Percentiles rank a stretch among this genome's conserved stretches.
Conservation (phyloP, 2,888 invertebrate genomes). For the Cosmorhoe ocellata region DNA sequence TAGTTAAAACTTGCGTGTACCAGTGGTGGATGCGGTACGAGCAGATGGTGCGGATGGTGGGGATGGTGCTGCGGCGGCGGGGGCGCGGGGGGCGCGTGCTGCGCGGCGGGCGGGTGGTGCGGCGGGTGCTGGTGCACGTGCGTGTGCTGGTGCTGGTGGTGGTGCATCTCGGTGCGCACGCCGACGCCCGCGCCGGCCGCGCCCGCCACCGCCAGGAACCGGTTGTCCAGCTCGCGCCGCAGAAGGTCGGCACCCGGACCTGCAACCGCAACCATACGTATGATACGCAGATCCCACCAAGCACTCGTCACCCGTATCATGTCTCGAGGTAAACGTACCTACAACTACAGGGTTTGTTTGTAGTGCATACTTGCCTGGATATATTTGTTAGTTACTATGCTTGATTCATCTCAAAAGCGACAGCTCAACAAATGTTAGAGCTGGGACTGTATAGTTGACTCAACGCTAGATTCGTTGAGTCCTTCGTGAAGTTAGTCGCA, state of each 20-base stretch:
- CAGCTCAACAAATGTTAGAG: too few relatives aligned
- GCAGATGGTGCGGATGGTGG: conserved; percentile 48
- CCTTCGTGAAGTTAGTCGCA: too few relatives aligned
- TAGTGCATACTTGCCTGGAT: too few relatives aligned
- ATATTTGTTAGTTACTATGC: too few relatives aligned
- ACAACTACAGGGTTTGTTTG: too few relatives aligned
- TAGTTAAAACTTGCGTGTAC: too few relatives aligned
- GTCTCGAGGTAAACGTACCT: too few relatives aligned
- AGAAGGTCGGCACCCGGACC: conserved; percentile 89
- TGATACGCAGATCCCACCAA: too few relatives aligned
- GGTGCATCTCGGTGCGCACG: conserved; percentile 94
- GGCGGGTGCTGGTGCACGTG: conserved; percentile 94
- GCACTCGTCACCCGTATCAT: too few relatives aligned
- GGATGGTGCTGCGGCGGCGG: conserved; percentile 83
- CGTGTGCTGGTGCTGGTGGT: conserved; percentile 95
- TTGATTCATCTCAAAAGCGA: too few relatives aligned
- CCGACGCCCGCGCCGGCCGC: conserved; percentile 81
- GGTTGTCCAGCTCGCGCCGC: conserved; percentile 93
- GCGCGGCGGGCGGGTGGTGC: conserved; percentile 88
- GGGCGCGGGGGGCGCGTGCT: conserved; percentile 78
- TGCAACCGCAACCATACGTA: conserved; percentile 31
- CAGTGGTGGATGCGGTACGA: conserved; percentile 79
- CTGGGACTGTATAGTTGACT: too few relatives aligned
- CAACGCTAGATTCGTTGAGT: too few relatives aligned
- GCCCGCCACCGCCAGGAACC: conserved; percentile 94